Conservation (phyloP, 2,888 invertebrate genomes). For the Platycheirus rosarum region DNA sequence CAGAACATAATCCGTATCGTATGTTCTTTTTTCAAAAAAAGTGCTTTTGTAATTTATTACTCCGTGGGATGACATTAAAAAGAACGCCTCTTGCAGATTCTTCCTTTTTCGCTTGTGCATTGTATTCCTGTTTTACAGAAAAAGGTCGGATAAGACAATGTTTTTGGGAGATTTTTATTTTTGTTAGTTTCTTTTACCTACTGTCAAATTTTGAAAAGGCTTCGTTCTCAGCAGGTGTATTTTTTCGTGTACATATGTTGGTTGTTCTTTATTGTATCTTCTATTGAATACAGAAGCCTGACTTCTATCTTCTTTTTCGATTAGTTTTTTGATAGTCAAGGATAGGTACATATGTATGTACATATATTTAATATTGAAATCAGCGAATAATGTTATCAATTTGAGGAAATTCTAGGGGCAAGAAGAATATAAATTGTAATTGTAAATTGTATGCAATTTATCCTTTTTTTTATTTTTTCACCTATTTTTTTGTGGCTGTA, state of each 20-base stretch:
- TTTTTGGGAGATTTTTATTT: constrained; percentile 3
- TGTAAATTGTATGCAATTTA: no score
- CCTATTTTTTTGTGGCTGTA: no score
- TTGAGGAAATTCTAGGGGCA: no score
- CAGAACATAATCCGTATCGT: constrained; percentile 28
- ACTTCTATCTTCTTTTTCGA: constrained; percentile 54
- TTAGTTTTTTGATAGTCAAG: constrained; percentile 3
- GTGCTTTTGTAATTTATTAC: constrained; percentile 56
- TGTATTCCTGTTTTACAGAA: background rate
- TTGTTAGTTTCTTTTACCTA: background rate
- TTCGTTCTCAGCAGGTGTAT: constrained; percentile 54
- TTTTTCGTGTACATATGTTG: constrained; percentile 11
- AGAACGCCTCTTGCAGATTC: constrained; percentile 57
- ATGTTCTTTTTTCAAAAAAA: constrained; percentile 17
- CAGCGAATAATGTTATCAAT: background rate
- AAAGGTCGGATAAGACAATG: constrained; percentile 11
- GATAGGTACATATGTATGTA: background rate
- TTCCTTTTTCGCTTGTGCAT: constrained; percentile 1
- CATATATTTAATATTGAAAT: background rate
- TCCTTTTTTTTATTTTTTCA: no score
- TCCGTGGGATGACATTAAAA: constrained; percentile 51
- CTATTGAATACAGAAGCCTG: constrained; percentile 48
- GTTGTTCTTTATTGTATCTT: constrained; percentile 33
- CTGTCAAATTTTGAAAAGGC: constrained; percentile 30
- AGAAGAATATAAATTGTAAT: no score